phyloP scores from a whole-genome alignment of 92 coral and sea anemone species.

The Actinernus sp. region DNA sequence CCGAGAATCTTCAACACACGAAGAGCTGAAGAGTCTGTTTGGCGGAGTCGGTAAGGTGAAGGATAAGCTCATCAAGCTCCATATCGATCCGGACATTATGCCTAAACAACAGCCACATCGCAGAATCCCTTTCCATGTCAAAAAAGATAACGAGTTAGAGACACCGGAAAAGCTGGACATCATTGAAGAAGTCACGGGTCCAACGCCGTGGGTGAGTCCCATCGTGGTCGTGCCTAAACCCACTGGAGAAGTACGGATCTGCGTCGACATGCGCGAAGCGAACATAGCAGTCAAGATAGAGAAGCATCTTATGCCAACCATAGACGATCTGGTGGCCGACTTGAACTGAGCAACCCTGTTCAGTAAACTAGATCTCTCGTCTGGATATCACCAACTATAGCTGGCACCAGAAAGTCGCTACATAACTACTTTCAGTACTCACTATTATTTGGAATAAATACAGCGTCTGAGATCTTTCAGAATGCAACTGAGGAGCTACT shows the following conservation, averaged over 20 bases:
- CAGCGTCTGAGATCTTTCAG: constrained; percentile 81
- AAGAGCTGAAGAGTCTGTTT: constrained; percentile 48
- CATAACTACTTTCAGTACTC: constrained; percentile 72
- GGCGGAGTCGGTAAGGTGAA: constrained; percentile 65
- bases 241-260: constrained; percentile 61
- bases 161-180: constrained; percentile 56
- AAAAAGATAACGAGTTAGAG: constrained; percentile 47
- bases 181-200: constrained; percentile 58
- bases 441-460: constrained; percentile 71
- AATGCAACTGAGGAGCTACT: constrained; percentile 66
- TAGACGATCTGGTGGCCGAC: constrained; percentile 64
- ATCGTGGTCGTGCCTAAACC: constrained; percentile 70
- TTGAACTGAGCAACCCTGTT: too few relatives aligned
- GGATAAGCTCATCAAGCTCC: constrained; percentile 62
- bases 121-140: constrained; percentile 48
- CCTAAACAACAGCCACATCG: constrained; percentile 72
- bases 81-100: constrained; percentile 47
- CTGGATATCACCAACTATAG: constrained; percentile 80
- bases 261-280: constrained; percentile 81
- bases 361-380: constrained; percentile 64
- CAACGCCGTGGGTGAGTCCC: constrained; percentile 80
- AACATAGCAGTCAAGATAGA: constrained; percentile 61
- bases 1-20: constrained; percentile 9
- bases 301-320: constrained; percentile 63
- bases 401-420: constrained; percentile 65